Evolutionary conservation across 2,888 invertebrate genomes (phyloP), one percentile per base, ranked within the genome.

Genomic region (Clanis bilineata): DNA sequence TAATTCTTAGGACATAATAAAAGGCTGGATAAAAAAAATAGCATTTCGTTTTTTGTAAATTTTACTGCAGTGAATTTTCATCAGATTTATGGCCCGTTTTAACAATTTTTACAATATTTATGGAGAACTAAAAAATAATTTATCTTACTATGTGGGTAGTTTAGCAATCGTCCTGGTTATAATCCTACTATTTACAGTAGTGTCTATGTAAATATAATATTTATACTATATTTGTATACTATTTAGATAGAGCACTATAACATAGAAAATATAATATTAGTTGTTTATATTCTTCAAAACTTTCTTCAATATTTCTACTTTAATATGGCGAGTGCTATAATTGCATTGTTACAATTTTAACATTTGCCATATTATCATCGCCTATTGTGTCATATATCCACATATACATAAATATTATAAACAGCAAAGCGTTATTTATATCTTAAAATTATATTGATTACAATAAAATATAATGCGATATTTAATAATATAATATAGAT

Each of bases 211-310:
- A 64, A 79, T 77, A 80, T 51, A 59, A 62, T 64, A 70, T 77
- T 77, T 77, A 71, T 77, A 79, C 74, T 65, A 73, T 77, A 71
- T 77, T 76, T 76, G 61, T 73, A 73, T 71, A 67, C 61, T 68
- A 59, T 71, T 65, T 64, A 21, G 41, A 43, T 21, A 57, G 60
- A 60, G 21, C 23, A 62, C 60, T 44, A 21, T 60, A 58, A 54
- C 51, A 57, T 51, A 51, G 18, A 51, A 25, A 64, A 59, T 65
- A 59, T 65, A 59, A 68, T 70, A 9, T 63, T 62, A 56, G 57
- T 57, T 25, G 43, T 58, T 38, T 55, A 56, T 56, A 57, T 55
- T 60, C 38, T 39, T 32, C 51, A 18, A 51, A 32, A 18, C 28
- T 51, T 28, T n/a, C 51, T 32, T 51, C 32, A 51, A 32, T 51